Conservation (phyloP, 2,113 vertebrate genomes). For the Grammomys surdaster region DNA sequence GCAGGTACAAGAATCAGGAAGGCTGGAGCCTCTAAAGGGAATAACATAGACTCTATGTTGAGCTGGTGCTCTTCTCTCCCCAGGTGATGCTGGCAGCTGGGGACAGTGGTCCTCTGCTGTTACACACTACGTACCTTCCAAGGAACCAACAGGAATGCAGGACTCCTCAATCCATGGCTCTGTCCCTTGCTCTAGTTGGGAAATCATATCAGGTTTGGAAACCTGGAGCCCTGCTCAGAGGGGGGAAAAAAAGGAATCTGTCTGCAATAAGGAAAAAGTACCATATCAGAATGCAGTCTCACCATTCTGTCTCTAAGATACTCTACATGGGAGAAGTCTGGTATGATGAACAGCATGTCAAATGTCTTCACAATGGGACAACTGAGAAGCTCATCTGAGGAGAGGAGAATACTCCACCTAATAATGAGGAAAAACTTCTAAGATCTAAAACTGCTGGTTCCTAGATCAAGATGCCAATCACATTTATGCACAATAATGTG, state of each 20-base stretch:
- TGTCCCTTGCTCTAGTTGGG: conserved; percentile 79
- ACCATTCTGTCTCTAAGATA: background rate
- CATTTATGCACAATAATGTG: background rate
- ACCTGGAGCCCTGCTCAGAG: conserved; percentile 76
- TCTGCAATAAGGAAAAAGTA: conserved; percentile 18
- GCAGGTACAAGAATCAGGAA: background rate
- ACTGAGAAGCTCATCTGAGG: background rate
- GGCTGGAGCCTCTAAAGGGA: background rate
- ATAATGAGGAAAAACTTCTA: conserved; percentile 27
- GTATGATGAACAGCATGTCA: background rate
- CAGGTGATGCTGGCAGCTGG: background rate
- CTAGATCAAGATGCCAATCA: conserved; percentile 9
- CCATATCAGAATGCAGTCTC: background rate
- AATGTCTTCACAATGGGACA: background rate
- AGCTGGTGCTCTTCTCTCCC: background rate
- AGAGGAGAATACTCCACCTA: conserved; percentile 4
- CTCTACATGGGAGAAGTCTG: background rate
- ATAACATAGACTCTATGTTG: background rate
- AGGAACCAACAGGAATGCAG: background rate
- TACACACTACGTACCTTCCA: conserved; percentile 57
- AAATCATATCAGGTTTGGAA: conserved; percentile 82
- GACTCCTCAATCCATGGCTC: conserved; percentile 74
- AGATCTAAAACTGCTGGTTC: background rate
- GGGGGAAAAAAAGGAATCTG: background rate
- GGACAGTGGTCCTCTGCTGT: no score